Evolutionary conservation across 2,888 invertebrate genomes (phyloP).

Genomic region (Lomographa bimaculata): DNA sequence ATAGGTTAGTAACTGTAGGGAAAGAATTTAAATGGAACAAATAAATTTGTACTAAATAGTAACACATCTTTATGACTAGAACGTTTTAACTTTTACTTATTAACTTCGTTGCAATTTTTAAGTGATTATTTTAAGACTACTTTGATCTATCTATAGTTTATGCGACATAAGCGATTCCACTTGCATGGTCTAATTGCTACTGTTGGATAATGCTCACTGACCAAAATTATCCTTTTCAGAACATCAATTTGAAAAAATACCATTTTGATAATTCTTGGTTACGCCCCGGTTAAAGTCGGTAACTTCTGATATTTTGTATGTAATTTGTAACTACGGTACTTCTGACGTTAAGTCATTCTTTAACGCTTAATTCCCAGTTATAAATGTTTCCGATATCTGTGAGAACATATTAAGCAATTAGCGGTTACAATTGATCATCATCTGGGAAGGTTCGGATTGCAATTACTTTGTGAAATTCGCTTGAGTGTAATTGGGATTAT

Average conservation of each 20-base stretch:
- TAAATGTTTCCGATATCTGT: conserved; percentile 3
- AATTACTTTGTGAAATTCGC: background rate
- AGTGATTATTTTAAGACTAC: too few relatives aligned
- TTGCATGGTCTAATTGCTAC: too few relatives aligned
- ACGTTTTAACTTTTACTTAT: too few relatives aligned
- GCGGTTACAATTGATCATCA: background rate
- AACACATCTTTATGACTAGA: too few relatives aligned
- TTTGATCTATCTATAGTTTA: too few relatives aligned
- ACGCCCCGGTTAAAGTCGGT: conserved; percentile 2
- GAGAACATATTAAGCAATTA: conserved; percentile 7
- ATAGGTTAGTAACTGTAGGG: too few relatives aligned
- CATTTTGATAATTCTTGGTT: background rate
- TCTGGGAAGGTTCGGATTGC: background rate
- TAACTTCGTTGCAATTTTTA: conserved; percentile 13
- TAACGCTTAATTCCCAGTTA: conserved; percentile 4
- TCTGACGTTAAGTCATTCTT: conserved; percentile 1
- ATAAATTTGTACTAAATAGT: too few relatives aligned
- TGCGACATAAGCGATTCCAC: too few relatives aligned
- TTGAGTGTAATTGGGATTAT: background rate
- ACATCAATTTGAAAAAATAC: background rate
- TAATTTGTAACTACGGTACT: conserved; percentile 1
- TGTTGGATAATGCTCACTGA: too few relatives aligned
- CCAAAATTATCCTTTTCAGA: too few relatives aligned
- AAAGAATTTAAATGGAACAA: too few relatives aligned
- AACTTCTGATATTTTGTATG: too few relatives aligned